Evolutionary conservation across 1,140 invertebrate genomes (phyloP).

Genomic region (Cyclina sinensis): DNA sequence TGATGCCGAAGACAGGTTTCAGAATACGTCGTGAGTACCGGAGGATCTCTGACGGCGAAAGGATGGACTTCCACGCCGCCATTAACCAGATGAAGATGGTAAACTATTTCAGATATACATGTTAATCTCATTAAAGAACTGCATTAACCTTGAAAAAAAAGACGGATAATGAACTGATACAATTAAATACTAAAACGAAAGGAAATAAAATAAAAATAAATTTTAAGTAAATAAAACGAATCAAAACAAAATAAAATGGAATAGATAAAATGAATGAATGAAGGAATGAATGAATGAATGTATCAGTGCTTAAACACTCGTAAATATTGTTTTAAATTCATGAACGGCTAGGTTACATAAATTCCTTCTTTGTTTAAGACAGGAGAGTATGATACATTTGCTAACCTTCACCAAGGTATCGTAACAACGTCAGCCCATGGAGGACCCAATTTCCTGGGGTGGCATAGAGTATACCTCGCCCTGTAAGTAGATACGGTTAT

Average conservation of each 20-base stretch:
- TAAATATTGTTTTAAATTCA: too few relatives aligned
- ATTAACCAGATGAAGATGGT: slow-evolving; percentile 54
- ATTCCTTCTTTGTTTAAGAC: slow-evolving; percentile 40
- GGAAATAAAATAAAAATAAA: neutral
- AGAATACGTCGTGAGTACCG: slow-evolving; percentile 57
- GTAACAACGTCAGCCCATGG: slow-evolving; percentile 29
- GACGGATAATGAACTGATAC: neutral
- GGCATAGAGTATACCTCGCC: slow-evolving; percentile 59
- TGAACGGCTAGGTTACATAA: too few relatives aligned
- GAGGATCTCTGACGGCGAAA: slow-evolving; percentile 42
- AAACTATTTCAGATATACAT: too few relatives aligned
- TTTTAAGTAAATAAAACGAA: too few relatives aligned
- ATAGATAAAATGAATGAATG: too few relatives aligned
- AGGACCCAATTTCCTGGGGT: slow-evolving; percentile 60
- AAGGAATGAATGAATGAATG: too few relatives aligned
- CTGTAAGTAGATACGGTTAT: slow-evolving; percentile 48
- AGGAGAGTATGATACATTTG: slow-evolving; percentile 50
- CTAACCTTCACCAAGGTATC: slow-evolving; percentile 47
- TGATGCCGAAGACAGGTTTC: slow-evolving; percentile 51
- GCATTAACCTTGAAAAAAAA: too few relatives aligned
- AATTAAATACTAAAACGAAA: neutral
- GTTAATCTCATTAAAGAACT: too few relatives aligned
- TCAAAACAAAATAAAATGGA: too few relatives aligned
- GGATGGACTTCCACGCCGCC: slow-evolving; percentile 43
- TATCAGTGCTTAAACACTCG: too few relatives aligned